These are phyloP conservation scores for Rhagium mordax DNA, from an alignment of 2,888 invertebrate species.

Conservation along the genomic window DNA sequence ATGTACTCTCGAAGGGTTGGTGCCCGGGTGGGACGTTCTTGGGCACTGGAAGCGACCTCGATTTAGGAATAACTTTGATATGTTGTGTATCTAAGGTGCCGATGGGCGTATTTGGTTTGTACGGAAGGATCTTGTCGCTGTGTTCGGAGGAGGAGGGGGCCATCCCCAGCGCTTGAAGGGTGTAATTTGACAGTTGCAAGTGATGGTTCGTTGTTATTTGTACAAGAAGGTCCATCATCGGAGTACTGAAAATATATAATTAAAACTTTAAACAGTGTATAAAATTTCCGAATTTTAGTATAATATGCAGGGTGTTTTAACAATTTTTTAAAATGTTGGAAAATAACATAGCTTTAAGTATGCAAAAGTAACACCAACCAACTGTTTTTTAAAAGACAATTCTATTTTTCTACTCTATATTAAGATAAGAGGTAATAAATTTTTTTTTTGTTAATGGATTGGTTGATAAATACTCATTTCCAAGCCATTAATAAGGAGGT, in stretches of 20 bases:
- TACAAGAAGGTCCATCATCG: conserved; percentile 85
- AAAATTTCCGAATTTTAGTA: too few relatives aligned
- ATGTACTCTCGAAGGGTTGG: conserved; percentile 77
- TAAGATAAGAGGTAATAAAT: too few relatives aligned
- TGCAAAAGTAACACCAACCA: too few relatives aligned
- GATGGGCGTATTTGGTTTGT: conserved; percentile 83
- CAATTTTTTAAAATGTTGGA: too few relatives aligned
- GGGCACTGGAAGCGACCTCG: conserved; percentile 52
- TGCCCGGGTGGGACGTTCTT: conserved; percentile 61
- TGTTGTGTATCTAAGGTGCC: conserved; percentile 74
- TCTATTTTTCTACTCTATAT: too few relatives aligned
- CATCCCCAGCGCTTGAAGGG: conserved; percentile 76
- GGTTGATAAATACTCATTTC: too few relatives aligned
- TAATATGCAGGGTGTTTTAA: too few relatives aligned
- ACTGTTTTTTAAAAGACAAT: too few relatives aligned
- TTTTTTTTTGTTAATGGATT: too few relatives aligned
- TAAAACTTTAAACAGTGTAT: too few relatives aligned
- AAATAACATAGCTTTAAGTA: too few relatives aligned
- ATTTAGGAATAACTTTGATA: conserved; percentile 66
- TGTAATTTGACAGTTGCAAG: conserved; percentile 78
- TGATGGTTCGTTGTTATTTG: conserved; percentile 80
- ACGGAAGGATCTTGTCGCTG: conserved; percentile 74
- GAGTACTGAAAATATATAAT: conserved; percentile 75
- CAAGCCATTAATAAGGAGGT: too few relatives aligned
- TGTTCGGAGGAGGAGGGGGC: conserved; percentile 70